Conservation (phyloP, 2,888 invertebrate genomes). For the Epistrophe grossulariae region DNA sequence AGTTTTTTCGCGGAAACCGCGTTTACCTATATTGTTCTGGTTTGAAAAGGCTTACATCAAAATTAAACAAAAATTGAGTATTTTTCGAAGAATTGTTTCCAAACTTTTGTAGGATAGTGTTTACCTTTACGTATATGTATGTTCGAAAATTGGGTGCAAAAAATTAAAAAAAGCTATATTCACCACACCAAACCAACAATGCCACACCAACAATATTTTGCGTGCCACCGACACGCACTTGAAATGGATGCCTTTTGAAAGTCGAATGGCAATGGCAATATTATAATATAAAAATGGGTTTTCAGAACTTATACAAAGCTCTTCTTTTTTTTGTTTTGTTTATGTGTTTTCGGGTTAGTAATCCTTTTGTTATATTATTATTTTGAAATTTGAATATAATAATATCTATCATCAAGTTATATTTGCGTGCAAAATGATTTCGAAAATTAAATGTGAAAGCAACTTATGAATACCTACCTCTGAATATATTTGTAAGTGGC, state of each 20-base stretch:
- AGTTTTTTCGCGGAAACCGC: too few relatives aligned
- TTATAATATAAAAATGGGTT: neutral
- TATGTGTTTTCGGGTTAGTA: constrained; percentile 3
- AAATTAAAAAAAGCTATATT: constrained; percentile 40
- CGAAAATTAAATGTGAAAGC: constrained; percentile 14
- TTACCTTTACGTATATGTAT: too few relatives aligned
- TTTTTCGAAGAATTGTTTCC: too few relatives aligned
- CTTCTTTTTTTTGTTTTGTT: neutral
- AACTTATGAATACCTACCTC: neutral
- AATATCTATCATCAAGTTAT: constrained; percentile 21
- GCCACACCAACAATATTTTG: constrained; percentile 6
- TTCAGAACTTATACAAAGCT: neutral
- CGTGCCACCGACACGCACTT: constrained; percentile 23
- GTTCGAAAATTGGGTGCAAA: neutral
- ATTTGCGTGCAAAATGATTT: constrained; percentile 7
- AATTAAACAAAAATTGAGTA: too few relatives aligned
- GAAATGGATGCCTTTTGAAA: constrained; percentile 31
- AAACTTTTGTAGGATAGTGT: too few relatives aligned
- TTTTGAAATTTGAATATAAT: constrained; percentile 25
- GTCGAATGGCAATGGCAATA: neutral
- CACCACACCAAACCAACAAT: constrained; percentile 23
- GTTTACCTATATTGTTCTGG: too few relatives aligned
- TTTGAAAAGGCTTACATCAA: too few relatives aligned
- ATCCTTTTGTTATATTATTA: constrained; percentile 20
- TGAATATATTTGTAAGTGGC: neutral